A percentile compares a stretch with the other conserved stretches of the same genome.
phyloP scores from a whole-genome alignment of 2,888 invertebrate genomes.

The Heterodera filipjevi region DNA sequence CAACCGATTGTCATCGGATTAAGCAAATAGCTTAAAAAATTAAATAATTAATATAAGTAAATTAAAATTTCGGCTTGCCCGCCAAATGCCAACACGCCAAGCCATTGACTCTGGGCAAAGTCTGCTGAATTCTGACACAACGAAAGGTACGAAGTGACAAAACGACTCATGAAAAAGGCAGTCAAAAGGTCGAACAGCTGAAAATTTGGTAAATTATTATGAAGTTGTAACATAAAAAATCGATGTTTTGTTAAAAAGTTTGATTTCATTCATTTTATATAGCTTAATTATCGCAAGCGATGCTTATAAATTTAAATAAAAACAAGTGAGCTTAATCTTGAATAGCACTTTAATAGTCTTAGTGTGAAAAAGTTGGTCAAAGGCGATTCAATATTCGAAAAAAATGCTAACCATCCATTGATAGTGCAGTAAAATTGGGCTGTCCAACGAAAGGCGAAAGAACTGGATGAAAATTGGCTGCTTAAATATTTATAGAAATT shows the following conservation, averaged over 20 bases:
- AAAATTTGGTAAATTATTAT: background rate
- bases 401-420: constrained; percentile 31
- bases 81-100: constrained; percentile 25
- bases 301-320: too few relatives aligned
- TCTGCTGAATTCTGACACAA: background rate
- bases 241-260: too few relatives aligned
- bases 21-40: constrained; percentile 53
- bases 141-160: constrained; percentile 30
- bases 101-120: background rate
- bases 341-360: too few relatives aligned
- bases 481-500: too few relatives aligned
- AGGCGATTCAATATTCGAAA: background rate
- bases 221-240: background rate
- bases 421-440: constrained; percentile 16
- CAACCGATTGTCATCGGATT: constrained; percentile 58
- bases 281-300: too few relatives aligned
- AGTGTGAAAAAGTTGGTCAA: constrained; percentile 10
- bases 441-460: constrained; percentile 21
- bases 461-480: constrained; percentile 35
- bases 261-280: too few relatives aligned
- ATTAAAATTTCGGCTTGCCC: constrained; percentile 13
- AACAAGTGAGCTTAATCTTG: too few relatives aligned
- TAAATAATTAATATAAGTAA: background rate
- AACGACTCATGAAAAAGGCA: constrained; percentile 31
- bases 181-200: constrained; percentile 31